Conservation (phyloP, 1,140 invertebrate species). For the Streblospio benedicti region DNA sequence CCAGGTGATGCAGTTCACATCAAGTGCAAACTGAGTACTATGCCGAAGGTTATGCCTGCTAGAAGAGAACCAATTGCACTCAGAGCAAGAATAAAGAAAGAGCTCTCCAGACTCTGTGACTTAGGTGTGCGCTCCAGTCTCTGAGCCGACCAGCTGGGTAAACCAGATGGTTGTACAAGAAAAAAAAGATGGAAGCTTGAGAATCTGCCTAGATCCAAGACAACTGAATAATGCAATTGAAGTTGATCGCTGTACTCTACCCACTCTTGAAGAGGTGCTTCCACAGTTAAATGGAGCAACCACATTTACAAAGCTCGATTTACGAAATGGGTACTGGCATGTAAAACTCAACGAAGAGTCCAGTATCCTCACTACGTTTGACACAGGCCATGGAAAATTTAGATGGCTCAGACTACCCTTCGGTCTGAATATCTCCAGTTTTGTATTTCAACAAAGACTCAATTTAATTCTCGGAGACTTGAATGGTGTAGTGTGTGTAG, state of each 20-base stretch:
- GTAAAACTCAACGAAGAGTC: slow-evolving; percentile 8
- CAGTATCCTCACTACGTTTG: slow-evolving; percentile 24
- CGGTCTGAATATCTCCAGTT: slow-evolving; percentile 18
- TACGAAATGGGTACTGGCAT: slow-evolving; percentile 1
- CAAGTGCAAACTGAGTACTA: too few species aligned
- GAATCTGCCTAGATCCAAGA: slow-evolving; percentile 26
- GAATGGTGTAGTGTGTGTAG: slow-evolving; percentile 35
- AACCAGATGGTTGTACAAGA: slow-evolving; percentile 19
- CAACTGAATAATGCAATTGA: slow-evolving; percentile 22
- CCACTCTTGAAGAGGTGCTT: slow-evolving; percentile 26
- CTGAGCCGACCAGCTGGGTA: slow-evolving; percentile 21
- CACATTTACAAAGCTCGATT: too few species aligned
- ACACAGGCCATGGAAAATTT: slow-evolving; percentile 22
- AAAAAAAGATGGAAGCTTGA: slow-evolving; percentile 20
- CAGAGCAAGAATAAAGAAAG: too few species aligned
- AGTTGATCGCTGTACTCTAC: slow-evolving; percentile 20
- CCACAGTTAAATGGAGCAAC: too few species aligned
- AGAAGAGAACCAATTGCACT: too few species aligned
- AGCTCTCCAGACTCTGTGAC: too few species aligned
- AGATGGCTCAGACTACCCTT: slow-evolving; percentile 21
- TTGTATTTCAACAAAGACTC: slow-evolving; percentile 42
- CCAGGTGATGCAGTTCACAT: too few species aligned
- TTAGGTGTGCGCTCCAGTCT: slow-evolving; percentile 21
- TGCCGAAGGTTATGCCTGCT: too few species aligned
- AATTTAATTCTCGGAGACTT: too few species aligned